Base-by-base conservation (phyloP, 2,113 vertebrate species). In the Cyprinodon brontotheroides region DNA sequence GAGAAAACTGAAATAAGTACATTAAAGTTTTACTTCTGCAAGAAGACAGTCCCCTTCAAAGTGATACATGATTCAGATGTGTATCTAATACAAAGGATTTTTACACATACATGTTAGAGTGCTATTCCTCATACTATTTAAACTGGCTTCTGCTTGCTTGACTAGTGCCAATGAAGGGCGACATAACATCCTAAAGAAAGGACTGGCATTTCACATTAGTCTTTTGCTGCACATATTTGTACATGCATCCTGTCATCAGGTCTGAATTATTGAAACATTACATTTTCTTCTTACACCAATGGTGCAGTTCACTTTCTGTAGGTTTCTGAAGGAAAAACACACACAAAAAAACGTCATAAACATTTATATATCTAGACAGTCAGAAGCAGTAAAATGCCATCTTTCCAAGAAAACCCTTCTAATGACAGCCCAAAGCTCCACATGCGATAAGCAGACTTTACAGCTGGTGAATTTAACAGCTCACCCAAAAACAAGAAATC, bases 401-500 rank as follows among this genome's bases (percentile, higher is more conserved):
- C 84, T 78, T 48, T 39, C 37, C 29, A 70, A 75, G 72, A 86
- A 89, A 88, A 77, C 65, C 64, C 81, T 83, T 64, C 77, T 83
- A 91, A 87, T 86, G 90, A 89, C 89, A 89, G 82, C 75, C 65
- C 65, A 14, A 61, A 73, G 78, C 81, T 85, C 72, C 68, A 68
- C 75, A 79, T 59, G 20, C 71, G 63, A 78, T 61, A 37, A 45
- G 73, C 75, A 76, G 76, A 80, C 79, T 69, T 72, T 81, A 77
- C 83, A 87, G 82, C 86, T 87, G 84, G 83, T 66, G 63, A n/a
- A 14, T 78, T 84, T 70, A 74, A 84, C 79, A 53, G 77, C 86
- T 81, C 73, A 78, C 74, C 74, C 77, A 89, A 89, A 90, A 87
- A 84, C 90, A 88, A 66, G 67, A 88, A 79, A 86, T 86, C 85